Percentiles rank a stretch among this genome's conserved stretches.
phyloP scores from a whole-genome alignment of 2,888 invertebrate species.

The Macrosoma leucophasiata region DNA sequence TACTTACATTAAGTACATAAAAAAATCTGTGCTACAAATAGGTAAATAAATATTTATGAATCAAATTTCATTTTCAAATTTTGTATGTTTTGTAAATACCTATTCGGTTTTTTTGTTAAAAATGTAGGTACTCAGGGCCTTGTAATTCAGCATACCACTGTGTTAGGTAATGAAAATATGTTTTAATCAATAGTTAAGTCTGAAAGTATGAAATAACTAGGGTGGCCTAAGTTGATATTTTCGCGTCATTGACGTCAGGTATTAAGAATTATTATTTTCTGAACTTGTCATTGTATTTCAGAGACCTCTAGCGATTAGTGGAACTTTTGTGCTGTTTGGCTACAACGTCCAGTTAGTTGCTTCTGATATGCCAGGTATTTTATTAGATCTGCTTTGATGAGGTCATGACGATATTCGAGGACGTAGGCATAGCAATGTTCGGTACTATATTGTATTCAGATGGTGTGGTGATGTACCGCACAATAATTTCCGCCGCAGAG shows the following conservation, averaged over 20 bases:
- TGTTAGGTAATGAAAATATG: background rate
- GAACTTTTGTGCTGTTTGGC: constrained; percentile 49
- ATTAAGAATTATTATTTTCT: too few species aligned
- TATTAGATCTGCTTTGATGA: too few species aligned
- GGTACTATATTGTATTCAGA: too few species aligned
- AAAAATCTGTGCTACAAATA: too few species aligned
- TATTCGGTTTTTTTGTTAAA: background rate
- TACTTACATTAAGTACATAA: too few species aligned
- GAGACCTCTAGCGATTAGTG: constrained; percentile 54
- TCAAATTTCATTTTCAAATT: too few species aligned
- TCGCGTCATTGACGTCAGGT: background rate
- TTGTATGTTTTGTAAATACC: too few species aligned
- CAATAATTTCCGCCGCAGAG: too few species aligned
- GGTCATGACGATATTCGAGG: too few species aligned
- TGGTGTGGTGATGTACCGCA: too few species aligned
- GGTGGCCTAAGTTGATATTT: background rate
- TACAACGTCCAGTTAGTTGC: constrained; percentile 64
- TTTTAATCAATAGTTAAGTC: background rate
- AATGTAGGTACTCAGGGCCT: background rate
- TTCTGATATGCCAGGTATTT: constrained; percentile 58
- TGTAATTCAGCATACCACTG: background rate
- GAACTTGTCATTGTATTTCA: constrained; percentile 31
- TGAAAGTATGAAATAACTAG: background rate
- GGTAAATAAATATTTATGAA: too few species aligned
- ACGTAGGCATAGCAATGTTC: too few species aligned